phyloP scores from a whole-genome alignment of 35 echinoderm and acorn worm species.

The Ophioderma brevispina region DNA sequence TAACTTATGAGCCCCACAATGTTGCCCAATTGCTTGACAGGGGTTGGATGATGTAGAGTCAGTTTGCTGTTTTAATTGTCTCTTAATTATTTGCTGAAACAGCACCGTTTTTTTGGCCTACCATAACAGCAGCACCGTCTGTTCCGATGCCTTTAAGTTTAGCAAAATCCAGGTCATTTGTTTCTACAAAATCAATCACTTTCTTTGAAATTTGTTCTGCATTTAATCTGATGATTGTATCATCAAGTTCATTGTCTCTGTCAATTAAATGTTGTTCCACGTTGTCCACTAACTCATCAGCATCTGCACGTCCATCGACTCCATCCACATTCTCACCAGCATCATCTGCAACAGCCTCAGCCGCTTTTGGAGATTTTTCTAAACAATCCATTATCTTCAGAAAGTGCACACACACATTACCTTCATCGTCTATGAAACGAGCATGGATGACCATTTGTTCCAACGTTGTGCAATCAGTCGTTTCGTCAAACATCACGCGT shows the following conservation, averaged over 20 bases:
- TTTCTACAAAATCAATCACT: slow-evolving; percentile 38
- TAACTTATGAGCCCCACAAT: slow-evolving; percentile 30
- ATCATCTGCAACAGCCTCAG: too few species aligned
- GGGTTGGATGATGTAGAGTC: not conserved
- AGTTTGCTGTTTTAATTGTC: slow-evolving; percentile 19
- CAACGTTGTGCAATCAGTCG: slow-evolving; percentile 29
- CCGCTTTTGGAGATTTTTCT: slow-evolving; percentile 16
- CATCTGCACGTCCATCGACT: not conserved
- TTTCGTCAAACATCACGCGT: slow-evolving; percentile 66
- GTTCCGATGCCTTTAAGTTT: slow-evolving; percentile 24
- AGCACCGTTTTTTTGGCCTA: not conserved
- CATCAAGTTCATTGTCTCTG: slow-evolving; percentile 25
- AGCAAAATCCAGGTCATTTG: not conserved
- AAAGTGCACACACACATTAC: slow-evolving; percentile 31
- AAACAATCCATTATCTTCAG: slow-evolving; percentile 39
- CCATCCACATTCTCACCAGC: not conserved
- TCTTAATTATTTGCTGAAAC: slow-evolving; percentile 12
- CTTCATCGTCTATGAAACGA: slow-evolving; percentile 45
- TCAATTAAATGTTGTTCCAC: slow-evolving; percentile 5
- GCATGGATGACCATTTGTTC: slow-evolving; percentile 49
- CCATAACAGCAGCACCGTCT: slow-evolving; percentile 22
- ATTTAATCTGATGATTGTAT: slow-evolving; percentile 39
- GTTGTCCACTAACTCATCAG: too few species aligned
- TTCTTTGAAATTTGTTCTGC: slow-evolving; percentile 14
- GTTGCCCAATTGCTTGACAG: not conserved